Conservation (phyloP, 2,888 invertebrate genomes). For the Drosophila acutilabella region DNA sequence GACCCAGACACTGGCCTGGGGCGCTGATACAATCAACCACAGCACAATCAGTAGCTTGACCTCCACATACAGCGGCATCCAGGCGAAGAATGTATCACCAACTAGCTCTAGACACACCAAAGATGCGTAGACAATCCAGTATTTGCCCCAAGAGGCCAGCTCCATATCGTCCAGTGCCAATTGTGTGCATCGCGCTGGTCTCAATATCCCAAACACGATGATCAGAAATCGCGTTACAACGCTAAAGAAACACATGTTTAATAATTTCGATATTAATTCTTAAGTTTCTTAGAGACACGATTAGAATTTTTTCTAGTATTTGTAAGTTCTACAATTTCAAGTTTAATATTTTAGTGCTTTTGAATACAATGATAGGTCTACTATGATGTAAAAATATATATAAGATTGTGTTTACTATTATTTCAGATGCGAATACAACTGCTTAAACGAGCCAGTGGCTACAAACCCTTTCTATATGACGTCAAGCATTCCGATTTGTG, state of each 20-base stretch:
- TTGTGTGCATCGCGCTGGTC: conserved; percentile 61
- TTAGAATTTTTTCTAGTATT: conserved; percentile 4
- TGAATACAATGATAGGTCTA: conserved; percentile 21
- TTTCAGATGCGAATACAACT: conserved; percentile 70
- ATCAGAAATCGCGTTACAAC: conserved; percentile 50
- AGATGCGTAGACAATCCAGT: conserved; percentile 89
- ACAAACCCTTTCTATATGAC: conserved; percentile 74
- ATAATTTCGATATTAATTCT: conserved; percentile 6
- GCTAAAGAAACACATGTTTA: conserved; percentile 48
- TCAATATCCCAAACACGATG: conserved; percentile 52
- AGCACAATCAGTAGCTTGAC: conserved; percentile 58
- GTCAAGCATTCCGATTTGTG: conserved; percentile 60
- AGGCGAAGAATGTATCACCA: conserved; percentile 96
- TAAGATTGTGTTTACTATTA: neutral
- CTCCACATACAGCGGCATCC: conserved; percentile 91
- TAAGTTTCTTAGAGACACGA: neutral
- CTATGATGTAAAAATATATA: conserved; percentile 1
- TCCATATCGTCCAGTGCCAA: conserved; percentile 34
- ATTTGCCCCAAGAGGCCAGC: conserved; percentile 58
- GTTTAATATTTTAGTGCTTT: neutral
- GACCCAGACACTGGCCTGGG: conserved; percentile 65
- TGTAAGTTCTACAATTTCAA: neutral
- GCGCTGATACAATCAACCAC: conserved; percentile 56
- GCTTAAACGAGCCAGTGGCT: conserved; percentile 73
- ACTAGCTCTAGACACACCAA: conserved; percentile 97